These are phyloP conservation scores for Gadopsis marmoratus DNA, from an alignment of 2,797 vertebrate species.

Conservation along the genomic window DNA sequence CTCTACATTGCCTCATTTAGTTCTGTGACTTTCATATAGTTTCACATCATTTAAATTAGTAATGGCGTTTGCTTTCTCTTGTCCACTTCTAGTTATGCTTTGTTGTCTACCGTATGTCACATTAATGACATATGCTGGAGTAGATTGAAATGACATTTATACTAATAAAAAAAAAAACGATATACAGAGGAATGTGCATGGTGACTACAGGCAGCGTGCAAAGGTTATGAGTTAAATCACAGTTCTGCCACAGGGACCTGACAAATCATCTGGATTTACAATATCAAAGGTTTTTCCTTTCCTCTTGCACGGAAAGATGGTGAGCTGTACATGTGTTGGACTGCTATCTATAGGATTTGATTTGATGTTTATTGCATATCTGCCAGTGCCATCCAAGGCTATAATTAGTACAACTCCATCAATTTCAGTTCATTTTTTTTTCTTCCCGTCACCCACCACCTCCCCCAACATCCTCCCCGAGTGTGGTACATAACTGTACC, in stretches of 20 bases:
- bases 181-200: not conserved
- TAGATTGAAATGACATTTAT: not conserved
- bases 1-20: not conserved
- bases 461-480: no score
- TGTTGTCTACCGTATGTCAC: not conserved
- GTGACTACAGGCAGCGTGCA: not conserved
- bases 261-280: constrained; percentile 7
- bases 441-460: no score
- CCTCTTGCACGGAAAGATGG: not conserved
- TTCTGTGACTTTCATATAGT: not conserved
- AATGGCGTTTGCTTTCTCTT: not conserved
- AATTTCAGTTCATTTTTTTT: not conserved
- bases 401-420: not conserved
- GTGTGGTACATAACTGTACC: no score
- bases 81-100: not conserved
- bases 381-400: not conserved
- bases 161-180: not conserved
- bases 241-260: not conserved
- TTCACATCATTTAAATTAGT: not conserved
- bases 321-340: not conserved
- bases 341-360: not conserved
- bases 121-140: not conserved
- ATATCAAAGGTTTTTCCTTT: not conserved
- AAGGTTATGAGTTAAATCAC: not conserved
- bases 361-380: not conserved